Conservation (phyloP, 2,888 invertebrate species). For the Augiades crinisus region DNA sequence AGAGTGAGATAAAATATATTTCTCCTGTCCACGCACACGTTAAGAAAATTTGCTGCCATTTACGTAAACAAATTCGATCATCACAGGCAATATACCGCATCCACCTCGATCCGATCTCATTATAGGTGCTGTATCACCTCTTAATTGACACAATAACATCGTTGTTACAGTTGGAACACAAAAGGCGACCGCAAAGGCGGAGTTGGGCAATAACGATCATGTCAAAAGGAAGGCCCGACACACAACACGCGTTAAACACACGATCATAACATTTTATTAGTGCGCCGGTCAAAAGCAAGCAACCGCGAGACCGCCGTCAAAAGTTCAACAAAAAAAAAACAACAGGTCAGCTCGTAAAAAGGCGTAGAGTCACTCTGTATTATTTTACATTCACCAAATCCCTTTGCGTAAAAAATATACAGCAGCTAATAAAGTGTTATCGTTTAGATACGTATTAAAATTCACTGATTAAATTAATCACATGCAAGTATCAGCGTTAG, state of each 20-base stretch:
- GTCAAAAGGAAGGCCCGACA: constrained; percentile 79
- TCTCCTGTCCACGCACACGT: constrained; percentile 38
- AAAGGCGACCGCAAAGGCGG: constrained; percentile 75
- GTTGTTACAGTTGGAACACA: constrained; percentile 71
- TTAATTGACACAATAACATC: constrained; percentile 78
- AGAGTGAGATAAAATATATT: constrained; percentile 44
- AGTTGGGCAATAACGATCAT: constrained; percentile 74
- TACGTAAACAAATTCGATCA: constrained; percentile 50
- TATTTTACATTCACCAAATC: constrained; percentile 28
- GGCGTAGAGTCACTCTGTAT: constrained; percentile 68
- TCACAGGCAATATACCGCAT: constrained; percentile 38
- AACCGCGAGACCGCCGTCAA: constrained; percentile 70
- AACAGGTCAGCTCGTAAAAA: constrained; percentile 77
- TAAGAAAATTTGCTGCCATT: constrained; percentile 38
- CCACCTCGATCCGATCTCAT: constrained; percentile 67
- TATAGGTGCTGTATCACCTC: constrained; percentile 60
- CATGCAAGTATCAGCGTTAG: constrained; percentile 14
- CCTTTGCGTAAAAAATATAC: constrained; percentile 24
- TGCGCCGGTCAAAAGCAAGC: constrained; percentile 78
- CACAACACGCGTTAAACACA: constrained; percentile 80
- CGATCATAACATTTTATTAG: constrained; percentile 82
- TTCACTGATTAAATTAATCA: constrained; percentile 24
- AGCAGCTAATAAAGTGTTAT: constrained; percentile 19
- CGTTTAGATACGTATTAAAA: constrained; percentile 17
- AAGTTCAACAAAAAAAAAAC: constrained; percentile 75